phyloP scores from a whole-genome alignment of 2,113 vertebrate genomes.

The Rhizomys pruinosus region DNA sequence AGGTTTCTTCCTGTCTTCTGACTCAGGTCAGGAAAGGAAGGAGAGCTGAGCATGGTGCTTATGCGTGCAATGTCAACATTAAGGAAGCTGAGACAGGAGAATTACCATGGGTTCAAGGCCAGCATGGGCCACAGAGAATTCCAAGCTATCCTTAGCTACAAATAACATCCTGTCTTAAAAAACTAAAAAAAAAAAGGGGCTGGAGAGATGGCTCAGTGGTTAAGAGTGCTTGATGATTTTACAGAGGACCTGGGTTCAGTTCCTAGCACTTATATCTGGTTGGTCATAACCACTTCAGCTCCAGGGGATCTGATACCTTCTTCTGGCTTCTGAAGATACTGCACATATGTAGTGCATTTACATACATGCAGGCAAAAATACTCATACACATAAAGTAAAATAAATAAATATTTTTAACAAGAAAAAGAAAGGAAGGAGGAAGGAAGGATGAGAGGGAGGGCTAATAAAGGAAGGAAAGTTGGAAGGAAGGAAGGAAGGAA shows the following conservation, averaged over 20 bases:
- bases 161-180: too few relatives aligned
- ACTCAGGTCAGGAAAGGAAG: not conserved
- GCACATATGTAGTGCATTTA: not conserved
- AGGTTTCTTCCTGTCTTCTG: not conserved
- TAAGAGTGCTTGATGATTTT: not conserved
- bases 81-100: too few relatives aligned
- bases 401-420: too few relatives aligned
- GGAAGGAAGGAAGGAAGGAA: not conserved
- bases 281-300: not conserved
- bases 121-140: too few relatives aligned
- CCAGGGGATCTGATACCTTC: not conserved
- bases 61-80: too few relatives aligned
- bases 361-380: too few relatives aligned
- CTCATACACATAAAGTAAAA: not conserved
- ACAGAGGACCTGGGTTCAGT: not conserved
- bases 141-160: too few relatives aligned
- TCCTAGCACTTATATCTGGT: not conserved
- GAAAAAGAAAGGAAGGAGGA: too few relatives aligned
- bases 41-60: not conserved
- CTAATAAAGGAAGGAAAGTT: too few relatives aligned
- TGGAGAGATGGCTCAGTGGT: not conserved
- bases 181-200: not conserved
- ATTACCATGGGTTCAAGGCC: too few relatives aligned
- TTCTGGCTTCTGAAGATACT: not conserved
- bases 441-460: not conserved